Conservation (phyloP, 2,888 invertebrate genomes). For the Agrochola lota region DNA sequence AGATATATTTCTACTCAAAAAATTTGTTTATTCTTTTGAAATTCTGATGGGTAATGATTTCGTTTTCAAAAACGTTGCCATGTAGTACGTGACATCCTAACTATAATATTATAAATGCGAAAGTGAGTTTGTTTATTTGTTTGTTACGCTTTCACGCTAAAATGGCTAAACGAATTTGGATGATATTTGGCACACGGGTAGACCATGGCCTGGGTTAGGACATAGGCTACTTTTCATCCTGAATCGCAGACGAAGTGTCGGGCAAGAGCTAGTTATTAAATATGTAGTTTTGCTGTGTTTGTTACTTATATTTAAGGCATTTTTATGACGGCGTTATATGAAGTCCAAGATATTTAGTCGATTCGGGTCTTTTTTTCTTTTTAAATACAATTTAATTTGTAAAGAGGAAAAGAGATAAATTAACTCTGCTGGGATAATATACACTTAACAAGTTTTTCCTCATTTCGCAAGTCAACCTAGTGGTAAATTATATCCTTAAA, state of each 20-base stretch:
- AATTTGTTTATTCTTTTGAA: background rate
- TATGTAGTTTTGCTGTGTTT: background rate
- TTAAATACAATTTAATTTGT: background rate
- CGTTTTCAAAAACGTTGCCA: constrained; percentile 1
- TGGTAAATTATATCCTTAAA: background rate
- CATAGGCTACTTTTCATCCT: too few relatives aligned
- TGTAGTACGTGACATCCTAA: background rate
- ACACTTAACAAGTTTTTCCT: background rate
- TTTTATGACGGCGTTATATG: background rate
- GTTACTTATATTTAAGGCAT: background rate
- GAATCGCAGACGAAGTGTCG: too few relatives aligned
- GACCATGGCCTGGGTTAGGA: too few relatives aligned
- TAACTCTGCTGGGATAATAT: background rate
- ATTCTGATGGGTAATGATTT: constrained; percentile 10
- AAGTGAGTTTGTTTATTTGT: too few relatives aligned
- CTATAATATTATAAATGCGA: too few relatives aligned
- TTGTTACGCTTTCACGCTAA: too few relatives aligned
- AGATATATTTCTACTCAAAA: background rate
- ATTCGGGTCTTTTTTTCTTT: background rate
- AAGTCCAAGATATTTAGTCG: background rate
- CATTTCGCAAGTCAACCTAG: background rate
- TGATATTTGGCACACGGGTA: too few relatives aligned
- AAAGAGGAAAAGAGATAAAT: background rate
- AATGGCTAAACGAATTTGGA: too few relatives aligned
- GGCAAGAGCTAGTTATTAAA: background rate